Evolutionary conservation across 2,888 invertebrate genomes (phyloP).

Genomic region (Apodemia hepburni): DNA sequence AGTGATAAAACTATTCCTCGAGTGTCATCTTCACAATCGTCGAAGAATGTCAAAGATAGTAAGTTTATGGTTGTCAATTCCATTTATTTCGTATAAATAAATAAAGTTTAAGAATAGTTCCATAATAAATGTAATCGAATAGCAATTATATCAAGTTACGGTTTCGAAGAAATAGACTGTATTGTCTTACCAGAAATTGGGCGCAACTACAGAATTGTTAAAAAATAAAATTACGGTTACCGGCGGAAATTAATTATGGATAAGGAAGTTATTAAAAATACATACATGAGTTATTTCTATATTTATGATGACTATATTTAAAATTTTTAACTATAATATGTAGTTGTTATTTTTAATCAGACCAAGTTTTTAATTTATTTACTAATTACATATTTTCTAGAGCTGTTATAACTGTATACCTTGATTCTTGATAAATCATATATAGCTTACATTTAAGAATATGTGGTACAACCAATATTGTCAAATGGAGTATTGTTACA

Average conservation of each 20-base stretch:
- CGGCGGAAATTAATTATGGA: neutral
- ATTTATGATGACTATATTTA: neutral
- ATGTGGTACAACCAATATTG: no score
- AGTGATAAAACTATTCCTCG: slow-evolving; percentile 87
- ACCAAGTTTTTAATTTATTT: no score
- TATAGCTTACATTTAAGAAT: no score
- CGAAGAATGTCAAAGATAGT: slow-evolving; percentile 88
- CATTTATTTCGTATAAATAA: slow-evolving; percentile 18
- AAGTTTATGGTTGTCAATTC: slow-evolving; percentile 64
- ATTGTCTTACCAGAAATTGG: neutral
- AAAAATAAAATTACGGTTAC: neutral
- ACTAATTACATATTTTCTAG: no score
- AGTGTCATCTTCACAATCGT: slow-evolving; percentile 85
- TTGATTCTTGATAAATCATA: no score
- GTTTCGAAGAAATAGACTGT: neutral
- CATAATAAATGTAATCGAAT: neutral
- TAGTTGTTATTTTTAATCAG: neutral
- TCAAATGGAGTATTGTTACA: no score
- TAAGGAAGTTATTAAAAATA: neutral
- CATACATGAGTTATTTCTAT: neutral
- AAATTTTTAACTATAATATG: neutral
- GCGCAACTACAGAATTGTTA: neutral
- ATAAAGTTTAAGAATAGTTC: slow-evolving; percentile 18
- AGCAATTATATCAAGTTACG: neutral
- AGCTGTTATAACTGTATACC: no score